These are phyloP conservation scores for Vipera latastei DNA, from an alignment of 2,797 vertebrate genomes.

Conservation along the genomic window DNA sequence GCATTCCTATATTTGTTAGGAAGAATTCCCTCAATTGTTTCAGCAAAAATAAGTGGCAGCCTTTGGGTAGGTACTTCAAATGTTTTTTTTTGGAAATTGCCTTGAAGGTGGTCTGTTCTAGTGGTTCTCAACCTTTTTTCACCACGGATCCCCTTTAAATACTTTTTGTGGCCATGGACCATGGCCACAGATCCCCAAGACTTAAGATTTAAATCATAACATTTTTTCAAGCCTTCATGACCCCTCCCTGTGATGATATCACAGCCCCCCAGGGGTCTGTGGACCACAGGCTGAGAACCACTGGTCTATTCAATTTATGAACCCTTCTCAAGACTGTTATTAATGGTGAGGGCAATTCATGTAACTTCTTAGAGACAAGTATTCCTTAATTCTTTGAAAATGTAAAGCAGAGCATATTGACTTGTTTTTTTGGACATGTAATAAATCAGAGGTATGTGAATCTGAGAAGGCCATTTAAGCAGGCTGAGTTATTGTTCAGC, in stretches of 20 bases:
- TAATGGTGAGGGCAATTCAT: not conserved
- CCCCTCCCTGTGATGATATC: no score
- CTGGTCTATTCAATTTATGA: not conserved
- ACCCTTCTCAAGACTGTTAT: not conserved
- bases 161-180: no score
- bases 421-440: not conserved
- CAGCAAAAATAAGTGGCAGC: no score
- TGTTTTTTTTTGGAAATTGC: not conserved
- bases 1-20: no score
- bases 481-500: not conserved
- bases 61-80: not conserved
- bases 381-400: not conserved
- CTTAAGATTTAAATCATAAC: no score
- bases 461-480: constrained; percentile 15
- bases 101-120: not conserved
- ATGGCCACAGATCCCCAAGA: no score
- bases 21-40: no score
- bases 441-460: not conserved
- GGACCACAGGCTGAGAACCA: no score
- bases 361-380: not conserved
- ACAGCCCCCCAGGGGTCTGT: no score
- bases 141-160: no score
- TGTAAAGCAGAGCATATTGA: not conserved
- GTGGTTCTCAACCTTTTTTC: no score
- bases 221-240: no score